These are phyloP conservation scores for Typhlomys cinereus DNA, from an alignment of 2,113 vertebrate genomes.

Conservation along the genomic window DNA sequence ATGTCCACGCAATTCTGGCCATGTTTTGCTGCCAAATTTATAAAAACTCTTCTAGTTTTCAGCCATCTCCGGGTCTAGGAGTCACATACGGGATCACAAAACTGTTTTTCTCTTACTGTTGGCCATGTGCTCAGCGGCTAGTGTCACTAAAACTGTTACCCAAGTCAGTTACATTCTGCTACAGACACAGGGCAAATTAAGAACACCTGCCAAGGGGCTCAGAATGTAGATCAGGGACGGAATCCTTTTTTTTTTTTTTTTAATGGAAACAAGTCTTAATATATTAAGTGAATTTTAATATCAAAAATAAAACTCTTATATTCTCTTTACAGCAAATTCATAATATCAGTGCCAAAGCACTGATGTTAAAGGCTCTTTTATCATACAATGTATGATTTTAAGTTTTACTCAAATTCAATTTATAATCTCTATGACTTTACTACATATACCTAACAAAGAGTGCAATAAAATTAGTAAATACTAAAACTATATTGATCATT, in stretches of 20 bases:
- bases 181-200: neutral
- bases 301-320: slow-evolving; percentile 99
- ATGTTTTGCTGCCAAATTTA: neutral
- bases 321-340: slow-evolving; percentile 99
- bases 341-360: slow-evolving; percentile 99
- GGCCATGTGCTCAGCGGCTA: neutral
- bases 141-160: neutral
- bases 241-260: slow-evolving; percentile 37
- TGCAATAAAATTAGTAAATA: slow-evolving; percentile 98
- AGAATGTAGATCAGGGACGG: neutral
- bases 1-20: neutral
- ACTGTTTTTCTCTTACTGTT: neutral
- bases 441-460: slow-evolving; percentile 97
- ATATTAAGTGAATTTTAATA: slow-evolving; percentile 99
- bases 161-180: neutral
- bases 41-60: neutral
- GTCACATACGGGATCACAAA: neutral
- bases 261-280: slow-evolving; percentile 95
- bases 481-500: slow-evolving; percentile 92
- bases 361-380: slow-evolving; percentile 98
- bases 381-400: slow-evolving; percentile 98
- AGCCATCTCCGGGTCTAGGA: neutral
- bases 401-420: slow-evolving; percentile 96
- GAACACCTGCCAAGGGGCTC: neutral
- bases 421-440: slow-evolving; percentile 94